Evolutionary conservation across 2,888 invertebrate species (phyloP), one percentile per base, ranked within the genome.

Genomic region (Zhengitettix transpicula): DNA sequence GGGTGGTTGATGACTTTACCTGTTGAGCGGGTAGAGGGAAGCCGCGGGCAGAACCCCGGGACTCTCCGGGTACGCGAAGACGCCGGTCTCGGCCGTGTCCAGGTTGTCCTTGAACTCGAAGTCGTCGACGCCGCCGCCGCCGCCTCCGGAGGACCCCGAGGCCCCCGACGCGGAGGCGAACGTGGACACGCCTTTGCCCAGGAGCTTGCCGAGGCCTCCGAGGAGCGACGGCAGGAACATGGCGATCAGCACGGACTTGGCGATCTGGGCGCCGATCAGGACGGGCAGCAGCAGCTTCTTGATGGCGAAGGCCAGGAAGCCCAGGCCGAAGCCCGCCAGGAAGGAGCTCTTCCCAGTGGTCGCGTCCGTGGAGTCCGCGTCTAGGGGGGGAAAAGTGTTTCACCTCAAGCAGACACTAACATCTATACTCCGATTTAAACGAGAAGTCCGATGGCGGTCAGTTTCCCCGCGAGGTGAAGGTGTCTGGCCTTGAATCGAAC

Each of bases 171-270:
- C 72, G 63, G 74, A 72, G 3, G 75, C 75, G 63, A 76, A 74
- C n/a, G 73, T 72, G 17, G 75, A 65, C 68, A 72, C 73, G 82
- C 90, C 89, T 81, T 90, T 90, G 60, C 89, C 88, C 61, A 89
- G 81, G 63, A 90, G 80, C 74, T 89, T 89, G 58, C 89, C 89
- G 60, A 90, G 79, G 66, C 87, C 87, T 58, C 90, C 89, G 64
- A 91, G 77, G 61, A 91, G 82, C 62, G 88, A 87, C 0, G 90
- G 90, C 69, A 91, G 77, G 73, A 92, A 90, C 76, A 91, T 81
- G 10, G 89, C 90, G 42, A 91, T 79, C 28, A 91, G 74, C 55
- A 90, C 80, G 44, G 88, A 87, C 74, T 92, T 92, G 67, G 89
- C 78, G 58, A 91, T 79, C 74, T 91, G 89, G 9, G 85, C 81